A percentile compares a stretch with the other conserved stretches of the same genome.
Conservation (phyloP, 1,140 invertebrate species). For the Drosophila sucinea region DNA sequence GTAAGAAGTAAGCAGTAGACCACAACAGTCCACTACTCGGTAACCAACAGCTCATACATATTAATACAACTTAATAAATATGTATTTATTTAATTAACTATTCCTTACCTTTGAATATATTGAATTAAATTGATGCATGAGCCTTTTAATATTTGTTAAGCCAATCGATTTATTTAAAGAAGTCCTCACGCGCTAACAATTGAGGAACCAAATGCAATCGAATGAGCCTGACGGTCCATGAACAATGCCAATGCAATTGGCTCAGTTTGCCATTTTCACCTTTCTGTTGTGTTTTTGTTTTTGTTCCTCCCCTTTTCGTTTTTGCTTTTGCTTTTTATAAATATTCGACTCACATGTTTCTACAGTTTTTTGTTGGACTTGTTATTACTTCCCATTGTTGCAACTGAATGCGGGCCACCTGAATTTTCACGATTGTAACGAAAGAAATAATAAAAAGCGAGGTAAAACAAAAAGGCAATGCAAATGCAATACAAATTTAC, state of each 20-base stretch:
- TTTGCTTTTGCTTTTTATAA: conserved; percentile 8
- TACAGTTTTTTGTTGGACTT: conserved; percentile 26
- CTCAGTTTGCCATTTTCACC: conserved; percentile 41
- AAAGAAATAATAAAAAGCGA: conserved; percentile 24
- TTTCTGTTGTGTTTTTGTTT: conserved; percentile 37
- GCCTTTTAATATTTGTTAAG: conserved; percentile 3
- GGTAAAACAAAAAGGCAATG: conserved; percentile 22
- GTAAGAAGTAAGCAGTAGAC: too few species aligned
- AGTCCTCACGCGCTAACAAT: conserved; percentile 17
- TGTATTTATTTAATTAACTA: too few species aligned
- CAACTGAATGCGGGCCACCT: conserved; percentile 53
- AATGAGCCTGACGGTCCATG: conserved; percentile 21
- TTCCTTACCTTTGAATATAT: too few species aligned
- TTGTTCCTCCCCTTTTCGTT: neutral
- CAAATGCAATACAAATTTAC: conserved; percentile 27
- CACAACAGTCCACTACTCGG: too few species aligned
- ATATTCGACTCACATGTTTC: conserved; percentile 38
- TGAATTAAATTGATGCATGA: too few species aligned
- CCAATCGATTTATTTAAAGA: conserved; percentile 42
- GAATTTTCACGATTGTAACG: conserved; percentile 61
- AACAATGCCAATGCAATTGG: conserved; percentile 53
- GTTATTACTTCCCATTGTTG: conserved; percentile 33
- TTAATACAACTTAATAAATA: too few species aligned
- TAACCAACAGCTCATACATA: too few species aligned
- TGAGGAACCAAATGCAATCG: conserved; percentile 16